These are phyloP conservation scores for Mobula birostris DNA, from an alignment of 2,113 vertebrate genomes.

Conservation along the genomic window DNA sequence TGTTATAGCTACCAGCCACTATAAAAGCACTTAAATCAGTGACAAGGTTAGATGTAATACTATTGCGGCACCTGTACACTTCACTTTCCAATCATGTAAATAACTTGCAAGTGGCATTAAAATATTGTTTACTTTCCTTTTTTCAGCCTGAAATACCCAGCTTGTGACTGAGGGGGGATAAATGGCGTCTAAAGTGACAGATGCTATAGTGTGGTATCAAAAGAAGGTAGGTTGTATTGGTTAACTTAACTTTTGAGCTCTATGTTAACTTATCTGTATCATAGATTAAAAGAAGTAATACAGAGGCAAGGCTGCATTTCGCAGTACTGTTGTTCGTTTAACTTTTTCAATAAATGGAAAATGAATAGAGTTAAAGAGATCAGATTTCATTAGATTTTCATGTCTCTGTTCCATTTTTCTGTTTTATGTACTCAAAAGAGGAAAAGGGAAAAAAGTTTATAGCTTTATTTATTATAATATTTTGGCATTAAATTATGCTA, in stretches of 20 bases:
- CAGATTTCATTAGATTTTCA: background rate
- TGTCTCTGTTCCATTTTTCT: background rate
- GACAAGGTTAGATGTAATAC: constrained; percentile 52
- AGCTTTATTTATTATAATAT: background rate
- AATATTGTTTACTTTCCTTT: constrained; percentile 53
- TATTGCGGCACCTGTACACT: constrained; percentile 45
- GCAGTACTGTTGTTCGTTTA: background rate
- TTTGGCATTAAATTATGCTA: background rate
- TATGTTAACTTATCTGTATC: background rate
- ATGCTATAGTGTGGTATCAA: constrained; percentile 99
- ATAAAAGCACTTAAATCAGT: constrained; percentile 46
- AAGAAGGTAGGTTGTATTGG: constrained; percentile 82
- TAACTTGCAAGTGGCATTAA: constrained; percentile 49
- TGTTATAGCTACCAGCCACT: constrained; percentile 48
- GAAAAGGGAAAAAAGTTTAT: background rate
- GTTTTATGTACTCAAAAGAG: background rate
- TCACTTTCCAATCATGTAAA: constrained; percentile 39
- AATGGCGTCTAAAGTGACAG: constrained; percentile 98
- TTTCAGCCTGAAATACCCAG: constrained; percentile 84
- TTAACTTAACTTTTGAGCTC: background rate
- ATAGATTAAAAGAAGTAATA: background rate
- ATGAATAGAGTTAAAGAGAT: too few species aligned
- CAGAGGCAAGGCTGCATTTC: background rate
- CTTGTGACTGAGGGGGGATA: constrained; percentile 73
- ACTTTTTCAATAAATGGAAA: background rate